Conservation (phyloP, 2,888 invertebrate species). For the Cephus spinipes region DNA sequence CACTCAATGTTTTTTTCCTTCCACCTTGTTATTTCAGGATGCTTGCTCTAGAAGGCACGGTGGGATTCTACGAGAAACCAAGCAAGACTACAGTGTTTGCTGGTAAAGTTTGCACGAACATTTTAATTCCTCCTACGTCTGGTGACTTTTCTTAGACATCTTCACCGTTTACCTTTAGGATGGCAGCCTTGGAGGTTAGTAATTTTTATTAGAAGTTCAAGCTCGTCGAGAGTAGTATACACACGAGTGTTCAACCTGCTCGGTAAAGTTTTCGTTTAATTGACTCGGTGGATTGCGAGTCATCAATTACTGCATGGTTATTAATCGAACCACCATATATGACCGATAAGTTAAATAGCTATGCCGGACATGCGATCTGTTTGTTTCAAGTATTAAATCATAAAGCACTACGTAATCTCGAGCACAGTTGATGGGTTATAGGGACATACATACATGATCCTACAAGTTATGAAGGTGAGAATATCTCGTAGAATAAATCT, state of each 20-base stretch:
- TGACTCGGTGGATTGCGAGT: neutral
- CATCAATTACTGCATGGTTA: neutral
- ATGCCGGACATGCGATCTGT: neutral
- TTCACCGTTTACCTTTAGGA: neutral
- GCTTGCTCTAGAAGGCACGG: neutral
- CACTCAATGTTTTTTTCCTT: neutral
- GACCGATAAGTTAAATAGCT: neutral
- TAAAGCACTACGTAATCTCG: neutral
- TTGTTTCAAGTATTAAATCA: neutral
- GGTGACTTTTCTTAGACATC: neutral
- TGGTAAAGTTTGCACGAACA: neutral
- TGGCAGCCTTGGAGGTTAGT: neutral
- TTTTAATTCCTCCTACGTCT: neutral
- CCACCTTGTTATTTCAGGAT: neutral
- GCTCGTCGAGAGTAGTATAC: neutral
- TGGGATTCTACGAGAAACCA: neutral
- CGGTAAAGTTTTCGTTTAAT: neutral
- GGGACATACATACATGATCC: neutral
- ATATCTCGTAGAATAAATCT: neutral
- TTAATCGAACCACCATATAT: neutral
- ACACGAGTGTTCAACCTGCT: neutral
- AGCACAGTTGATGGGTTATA: neutral
- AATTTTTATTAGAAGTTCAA: neutral
- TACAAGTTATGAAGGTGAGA: neutral
- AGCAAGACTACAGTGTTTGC: neutral